Conservation (phyloP, 1,140 invertebrate species). For the Neodiprion pinetum region DNA sequence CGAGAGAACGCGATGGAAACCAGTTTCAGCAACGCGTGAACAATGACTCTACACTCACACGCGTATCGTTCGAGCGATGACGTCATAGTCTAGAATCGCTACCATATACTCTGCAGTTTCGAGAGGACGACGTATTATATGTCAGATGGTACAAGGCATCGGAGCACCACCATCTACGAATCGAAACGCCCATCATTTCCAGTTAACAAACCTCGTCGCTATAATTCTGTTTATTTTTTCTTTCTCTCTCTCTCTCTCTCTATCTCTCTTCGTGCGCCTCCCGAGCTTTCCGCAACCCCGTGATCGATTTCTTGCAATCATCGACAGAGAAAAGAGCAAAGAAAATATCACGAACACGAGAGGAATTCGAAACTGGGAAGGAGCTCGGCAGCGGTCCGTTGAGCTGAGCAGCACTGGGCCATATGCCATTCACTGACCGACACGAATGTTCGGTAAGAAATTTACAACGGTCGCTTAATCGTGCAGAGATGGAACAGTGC, state of each 20-base stretch:
- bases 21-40: background rate
- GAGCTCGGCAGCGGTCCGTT: too few relatives aligned
- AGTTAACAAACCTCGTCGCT: background rate
- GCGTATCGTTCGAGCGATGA: background rate
- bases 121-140: background rate
- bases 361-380: too few relatives aligned
- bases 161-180: background rate
- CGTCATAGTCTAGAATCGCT: background rate
- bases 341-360: too few relatives aligned
- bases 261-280: background rate
- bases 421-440: too few relatives aligned
- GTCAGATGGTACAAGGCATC: too few relatives aligned
- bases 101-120: background rate
- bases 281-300: background rate
- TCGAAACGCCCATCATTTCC: background rate
- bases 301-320: background rate
- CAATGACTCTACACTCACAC: background rate
- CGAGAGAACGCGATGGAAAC: background rate
- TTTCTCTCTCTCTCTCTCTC: background rate
- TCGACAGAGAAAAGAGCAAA: too few relatives aligned
- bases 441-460: too few relatives aligned
- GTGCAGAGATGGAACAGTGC: too few relatives aligned
- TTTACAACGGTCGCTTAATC: too few relatives aligned
- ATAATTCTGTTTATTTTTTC: background rate
- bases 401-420: too few relatives aligned